A percentile compares a stretch with the other conserved stretches of the same genome.
Evolutionary conservation across 2,797 vertebrate species (phyloP).

Genomic region (Dermochelys coriacea): DNA sequence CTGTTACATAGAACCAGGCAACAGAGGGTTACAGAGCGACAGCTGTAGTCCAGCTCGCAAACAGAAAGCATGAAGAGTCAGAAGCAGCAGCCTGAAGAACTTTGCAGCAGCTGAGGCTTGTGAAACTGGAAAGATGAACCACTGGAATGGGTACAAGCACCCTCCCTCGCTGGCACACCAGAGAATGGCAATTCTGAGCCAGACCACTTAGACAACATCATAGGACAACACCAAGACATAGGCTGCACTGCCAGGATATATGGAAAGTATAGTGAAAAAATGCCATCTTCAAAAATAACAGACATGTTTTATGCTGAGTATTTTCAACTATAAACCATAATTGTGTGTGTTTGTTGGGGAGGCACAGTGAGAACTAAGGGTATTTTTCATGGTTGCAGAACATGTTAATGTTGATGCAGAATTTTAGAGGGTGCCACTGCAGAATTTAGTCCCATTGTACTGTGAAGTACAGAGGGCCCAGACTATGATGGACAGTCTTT

Average conservation of each 20-base stretch:
- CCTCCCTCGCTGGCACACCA: neutral
- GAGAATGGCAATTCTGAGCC: neutral
- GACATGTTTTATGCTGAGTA: neutral
- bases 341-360: neutral
- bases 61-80: neutral
- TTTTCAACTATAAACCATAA: neutral
- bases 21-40: neutral
- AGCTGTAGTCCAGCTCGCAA: neutral
- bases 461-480: neutral
- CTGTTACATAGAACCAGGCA: neutral
- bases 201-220: neutral
- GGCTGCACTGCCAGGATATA: neutral
- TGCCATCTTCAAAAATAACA: neutral
- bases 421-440: neutral
- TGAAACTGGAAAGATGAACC: neutral
- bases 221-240: neutral
- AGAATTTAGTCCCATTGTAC: neutral
- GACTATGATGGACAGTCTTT: neutral
- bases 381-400: neutral
- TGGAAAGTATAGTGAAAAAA: neutral
- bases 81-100: conserved; percentile 14
- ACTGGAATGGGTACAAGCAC: neutral
- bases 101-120: neutral
- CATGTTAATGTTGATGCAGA: neutral
- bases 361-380: neutral